Conservation (phyloP, 2,888 invertebrate species). For the Lycia hirtaria region DNA sequence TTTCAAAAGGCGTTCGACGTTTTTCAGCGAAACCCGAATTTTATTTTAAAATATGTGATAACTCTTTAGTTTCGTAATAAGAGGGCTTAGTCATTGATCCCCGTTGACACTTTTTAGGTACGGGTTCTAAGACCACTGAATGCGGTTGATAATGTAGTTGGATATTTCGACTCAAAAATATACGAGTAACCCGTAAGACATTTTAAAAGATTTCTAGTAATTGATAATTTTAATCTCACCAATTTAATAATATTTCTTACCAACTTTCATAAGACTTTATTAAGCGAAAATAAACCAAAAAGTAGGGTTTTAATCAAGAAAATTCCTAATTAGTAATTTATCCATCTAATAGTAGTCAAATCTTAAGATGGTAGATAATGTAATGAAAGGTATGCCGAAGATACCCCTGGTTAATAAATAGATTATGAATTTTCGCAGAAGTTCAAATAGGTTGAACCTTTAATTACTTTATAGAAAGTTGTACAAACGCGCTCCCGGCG, state of each 20-base stretch:
- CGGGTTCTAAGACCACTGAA: too few species aligned
- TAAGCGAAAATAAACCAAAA: neutral
- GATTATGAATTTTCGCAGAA: conserved; percentile 71
- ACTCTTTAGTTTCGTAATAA: too few species aligned
- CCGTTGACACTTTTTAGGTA: too few species aligned
- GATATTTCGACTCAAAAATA: too few species aligned
- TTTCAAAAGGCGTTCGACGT: too few species aligned
- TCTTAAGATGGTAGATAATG: conserved; percentile 3
- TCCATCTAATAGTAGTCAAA: neutral
- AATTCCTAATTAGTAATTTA: conserved; percentile 2
- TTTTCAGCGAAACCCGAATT: too few species aligned
- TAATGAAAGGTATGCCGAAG: conserved; percentile 46
- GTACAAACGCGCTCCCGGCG: conserved; percentile 65
- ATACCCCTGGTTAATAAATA: conserved; percentile 61
- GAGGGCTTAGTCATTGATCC: too few species aligned
- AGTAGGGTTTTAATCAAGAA: neutral
- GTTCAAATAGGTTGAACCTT: conserved; percentile 73
- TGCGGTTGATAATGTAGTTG: too few species aligned
- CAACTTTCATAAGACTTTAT: neutral
- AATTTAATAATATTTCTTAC: neutral
- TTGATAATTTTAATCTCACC: too few species aligned
- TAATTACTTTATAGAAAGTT: conserved; percentile 77
- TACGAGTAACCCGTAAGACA: too few species aligned
- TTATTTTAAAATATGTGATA: too few species aligned
- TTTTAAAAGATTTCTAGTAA: too few species aligned